Percentiles rank a stretch among this genome's conserved stretches.
Evolutionary conservation across 2,797 vertebrate species (phyloP).

Genomic region (Mallotus villosus): DNA sequence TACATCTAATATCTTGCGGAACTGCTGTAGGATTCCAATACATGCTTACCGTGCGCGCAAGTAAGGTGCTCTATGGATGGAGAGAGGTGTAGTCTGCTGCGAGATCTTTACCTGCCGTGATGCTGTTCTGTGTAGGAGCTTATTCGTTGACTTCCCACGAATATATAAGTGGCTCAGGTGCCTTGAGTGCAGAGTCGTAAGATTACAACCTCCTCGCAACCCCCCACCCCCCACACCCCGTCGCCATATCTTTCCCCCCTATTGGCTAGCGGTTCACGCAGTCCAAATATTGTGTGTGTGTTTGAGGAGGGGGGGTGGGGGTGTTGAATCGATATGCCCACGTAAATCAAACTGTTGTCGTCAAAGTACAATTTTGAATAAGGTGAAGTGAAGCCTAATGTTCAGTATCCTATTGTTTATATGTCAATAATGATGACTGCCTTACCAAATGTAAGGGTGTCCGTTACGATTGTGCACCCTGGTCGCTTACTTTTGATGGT

Average conservation of each 20-base stretch:
- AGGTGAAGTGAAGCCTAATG: not conserved
- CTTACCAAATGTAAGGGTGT: too few relatives aligned
- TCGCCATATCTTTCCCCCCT: not conserved
- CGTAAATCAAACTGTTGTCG: slow-evolving; percentile 5
- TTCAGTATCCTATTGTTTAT: not conserved
- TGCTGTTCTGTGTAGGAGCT: not conserved
- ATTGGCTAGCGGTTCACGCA: not conserved
- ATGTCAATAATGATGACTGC: not conserved
- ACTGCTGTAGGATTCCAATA: not conserved
- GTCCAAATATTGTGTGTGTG: not conserved
- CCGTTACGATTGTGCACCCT: not conserved
- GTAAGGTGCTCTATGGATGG: slow-evolving; percentile 34
- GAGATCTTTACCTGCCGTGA: slow-evolving; percentile 25
- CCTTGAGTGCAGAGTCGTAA: slow-evolving; percentile 33
- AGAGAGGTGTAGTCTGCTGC: slow-evolving; percentile 8
- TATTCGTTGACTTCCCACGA: slow-evolving; percentile 28
- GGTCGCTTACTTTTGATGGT: not conserved
- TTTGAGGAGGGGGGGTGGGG: too few relatives aligned
- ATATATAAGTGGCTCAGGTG: slow-evolving; percentile 39
- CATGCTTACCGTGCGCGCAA: slow-evolving; percentile 41
- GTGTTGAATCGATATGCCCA: not conserved
- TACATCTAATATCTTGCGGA: not conserved
- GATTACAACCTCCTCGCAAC: slow-evolving; percentile 32
- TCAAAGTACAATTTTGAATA: not conserved
- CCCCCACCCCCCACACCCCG: not conserved